phyloP scores from a whole-genome alignment of 2,797 vertebrate genomes.

The Enteromius unitaeniatus region DNA sequence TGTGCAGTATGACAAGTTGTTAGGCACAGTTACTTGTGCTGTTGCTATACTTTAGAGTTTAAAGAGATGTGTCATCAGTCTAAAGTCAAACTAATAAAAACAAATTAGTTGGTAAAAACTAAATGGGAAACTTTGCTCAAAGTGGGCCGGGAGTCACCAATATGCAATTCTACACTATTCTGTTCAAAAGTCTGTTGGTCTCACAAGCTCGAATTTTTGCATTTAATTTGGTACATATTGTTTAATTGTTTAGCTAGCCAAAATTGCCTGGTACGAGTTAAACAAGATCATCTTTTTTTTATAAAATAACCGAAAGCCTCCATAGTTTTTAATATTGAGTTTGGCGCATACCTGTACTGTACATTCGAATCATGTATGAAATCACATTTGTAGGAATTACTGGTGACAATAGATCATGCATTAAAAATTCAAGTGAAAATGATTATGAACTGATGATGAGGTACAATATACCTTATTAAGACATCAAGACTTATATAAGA shows the following conservation, averaged over 20 bases:
- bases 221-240: neutral
- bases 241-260: too few relatives aligned
- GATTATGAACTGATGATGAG: neutral
- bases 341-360: neutral
- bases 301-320: too few relatives aligned
- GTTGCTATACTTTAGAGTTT: conserved; percentile 29
- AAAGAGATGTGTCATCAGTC: conserved; percentile 1
- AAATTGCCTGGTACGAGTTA: too few relatives aligned
- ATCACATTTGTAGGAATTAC: neutral
- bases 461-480: too few relatives aligned
- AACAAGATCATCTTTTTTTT: too few relatives aligned
- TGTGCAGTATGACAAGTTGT: conserved; percentile 31
- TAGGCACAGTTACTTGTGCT: conserved; percentile 27
- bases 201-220: neutral
- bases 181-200: neutral
- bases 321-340: too few relatives aligned
- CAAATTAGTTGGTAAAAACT: neutral
- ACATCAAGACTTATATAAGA: too few relatives aligned
- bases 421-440: neutral
- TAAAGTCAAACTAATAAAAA: conserved; percentile 31
- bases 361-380: neutral
- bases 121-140: neutral
- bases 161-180: conserved; percentile 18
- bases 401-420: neutral
- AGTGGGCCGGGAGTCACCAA: conserved; percentile 2